These are phyloP conservation scores for Gari tellinella DNA, from an alignment of 2,888 invertebrate species.

Conservation along the genomic window DNA sequence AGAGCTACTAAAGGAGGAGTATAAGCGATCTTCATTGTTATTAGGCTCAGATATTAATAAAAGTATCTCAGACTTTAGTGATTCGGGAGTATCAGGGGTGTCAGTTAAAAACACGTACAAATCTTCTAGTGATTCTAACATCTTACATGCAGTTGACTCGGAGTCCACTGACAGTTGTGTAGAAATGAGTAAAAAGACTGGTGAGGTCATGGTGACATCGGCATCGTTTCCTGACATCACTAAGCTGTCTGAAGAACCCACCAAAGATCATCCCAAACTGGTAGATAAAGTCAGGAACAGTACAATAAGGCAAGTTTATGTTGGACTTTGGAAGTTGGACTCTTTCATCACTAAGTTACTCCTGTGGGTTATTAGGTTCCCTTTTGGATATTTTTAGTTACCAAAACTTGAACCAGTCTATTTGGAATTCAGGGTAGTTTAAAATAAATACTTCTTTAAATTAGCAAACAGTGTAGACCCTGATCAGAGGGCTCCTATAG, in stretches of 20 bases:
- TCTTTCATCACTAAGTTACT: no score
- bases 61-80: constrained; percentile 52
- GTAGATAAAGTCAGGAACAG: constrained; percentile 77
- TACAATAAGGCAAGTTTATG: constrained; percentile 78
- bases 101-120: constrained; percentile 53
- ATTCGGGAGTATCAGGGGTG: constrained; percentile 43
- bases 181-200: constrained; percentile 23
- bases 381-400: no score
- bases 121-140: constrained; percentile 76
- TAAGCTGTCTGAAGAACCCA: constrained; percentile 56
- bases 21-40: constrained; percentile 25
- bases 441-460: no score
- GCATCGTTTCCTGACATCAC: constrained; percentile 77
- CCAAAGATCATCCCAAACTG: constrained; percentile 66
- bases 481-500: no score
- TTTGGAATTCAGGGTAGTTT: no score
- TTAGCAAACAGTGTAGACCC: no score
- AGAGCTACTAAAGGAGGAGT: constrained; percentile 78
- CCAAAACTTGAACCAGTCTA: no score
- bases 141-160: constrained; percentile 58
- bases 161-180: constrained; percentile 15
- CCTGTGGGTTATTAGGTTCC: no score
- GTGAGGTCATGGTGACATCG: constrained; percentile 65
- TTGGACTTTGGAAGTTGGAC: no score
- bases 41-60: constrained; percentile 30